Conservation (phyloP, 1,140 invertebrate species). For the Ganaspis sp. region DNA sequence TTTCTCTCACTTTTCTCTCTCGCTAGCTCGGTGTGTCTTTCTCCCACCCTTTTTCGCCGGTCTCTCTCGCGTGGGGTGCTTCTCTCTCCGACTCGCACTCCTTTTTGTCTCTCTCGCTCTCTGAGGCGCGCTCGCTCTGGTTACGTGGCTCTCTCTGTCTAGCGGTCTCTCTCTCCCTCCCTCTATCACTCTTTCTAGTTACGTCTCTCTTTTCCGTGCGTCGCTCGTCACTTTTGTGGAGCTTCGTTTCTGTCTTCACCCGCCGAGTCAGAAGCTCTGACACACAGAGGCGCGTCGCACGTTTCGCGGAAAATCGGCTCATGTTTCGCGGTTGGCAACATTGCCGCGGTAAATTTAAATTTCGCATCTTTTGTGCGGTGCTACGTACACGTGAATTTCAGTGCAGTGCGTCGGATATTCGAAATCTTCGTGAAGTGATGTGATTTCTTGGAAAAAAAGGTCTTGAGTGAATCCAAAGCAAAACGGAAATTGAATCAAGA, state of each 20-base stretch:
- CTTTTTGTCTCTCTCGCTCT: slow-evolving; percentile 38
- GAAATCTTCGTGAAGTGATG: no score
- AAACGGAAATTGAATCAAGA: no score
- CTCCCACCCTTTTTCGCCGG: slow-evolving; percentile 21
- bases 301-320: slow-evolving; percentile 43
- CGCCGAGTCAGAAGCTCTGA: slow-evolving; percentile 68
- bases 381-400: not conserved
- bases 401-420: no score
- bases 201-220: slow-evolving; percentile 58
- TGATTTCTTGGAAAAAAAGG: no score
- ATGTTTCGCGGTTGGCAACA: not conserved
- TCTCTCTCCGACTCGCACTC: no score
- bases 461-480: no score
- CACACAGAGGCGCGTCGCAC: slow-evolving; percentile 61
- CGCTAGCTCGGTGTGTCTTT: no score
- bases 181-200: slow-evolving; percentile 20
- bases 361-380: slow-evolving; percentile 32
- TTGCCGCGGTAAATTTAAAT: not conserved
- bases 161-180: slow-evolving; percentile 24
- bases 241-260: slow-evolving; percentile 72
- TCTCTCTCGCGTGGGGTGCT: slow-evolving; percentile 35
- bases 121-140: slow-evolving; percentile 34
- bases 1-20: slow-evolving; percentile 38
- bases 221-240: slow-evolving; percentile 72
- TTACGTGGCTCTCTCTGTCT: no score